Conservation (phyloP, 2,888 invertebrate genomes). For the Monoplex corrugatus region DNA sequence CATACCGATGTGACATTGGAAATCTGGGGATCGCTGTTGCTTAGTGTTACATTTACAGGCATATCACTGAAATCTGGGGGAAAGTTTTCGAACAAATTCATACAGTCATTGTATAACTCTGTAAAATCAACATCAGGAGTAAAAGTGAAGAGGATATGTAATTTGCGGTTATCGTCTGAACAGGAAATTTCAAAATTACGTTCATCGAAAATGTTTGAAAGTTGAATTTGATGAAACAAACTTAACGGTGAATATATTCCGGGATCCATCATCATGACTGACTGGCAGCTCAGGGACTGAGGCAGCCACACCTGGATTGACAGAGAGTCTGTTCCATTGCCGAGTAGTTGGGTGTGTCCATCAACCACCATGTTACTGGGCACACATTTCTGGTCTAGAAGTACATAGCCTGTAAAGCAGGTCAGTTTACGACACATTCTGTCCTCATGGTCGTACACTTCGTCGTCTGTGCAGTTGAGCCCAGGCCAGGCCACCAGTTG, state of each 20-base stretch:
- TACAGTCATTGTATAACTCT: neutral
- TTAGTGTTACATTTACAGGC: neutral
- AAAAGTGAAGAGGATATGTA: neutral
- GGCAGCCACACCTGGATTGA: neutral
- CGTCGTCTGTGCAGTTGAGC: neutral
- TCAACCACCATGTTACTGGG: neutral
- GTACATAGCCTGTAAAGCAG: neutral
- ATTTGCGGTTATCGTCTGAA: neutral
- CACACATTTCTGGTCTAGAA: neutral
- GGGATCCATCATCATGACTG: neutral
- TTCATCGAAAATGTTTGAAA: too few species aligned
- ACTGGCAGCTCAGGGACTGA: neutral
- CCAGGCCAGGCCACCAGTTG: neutral
- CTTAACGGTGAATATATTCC: neutral
- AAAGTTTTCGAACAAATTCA: neutral
- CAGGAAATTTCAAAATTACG: too few species aligned
- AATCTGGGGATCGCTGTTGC: neutral
- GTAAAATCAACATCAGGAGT: neutral
- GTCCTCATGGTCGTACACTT: constrained; percentile 4
- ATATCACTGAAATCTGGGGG: neutral
- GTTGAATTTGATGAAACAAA: too few species aligned
- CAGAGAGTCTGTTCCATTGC: neutral
- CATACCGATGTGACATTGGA: neutral
- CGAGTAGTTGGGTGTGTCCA: constrained; percentile 16
- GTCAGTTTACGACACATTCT: neutral